Evolutionary conservation across 2,888 invertebrate species (phyloP), one percentile per base, ranked within the genome.

Genomic region (Lasioglossum marginatum): DNA sequence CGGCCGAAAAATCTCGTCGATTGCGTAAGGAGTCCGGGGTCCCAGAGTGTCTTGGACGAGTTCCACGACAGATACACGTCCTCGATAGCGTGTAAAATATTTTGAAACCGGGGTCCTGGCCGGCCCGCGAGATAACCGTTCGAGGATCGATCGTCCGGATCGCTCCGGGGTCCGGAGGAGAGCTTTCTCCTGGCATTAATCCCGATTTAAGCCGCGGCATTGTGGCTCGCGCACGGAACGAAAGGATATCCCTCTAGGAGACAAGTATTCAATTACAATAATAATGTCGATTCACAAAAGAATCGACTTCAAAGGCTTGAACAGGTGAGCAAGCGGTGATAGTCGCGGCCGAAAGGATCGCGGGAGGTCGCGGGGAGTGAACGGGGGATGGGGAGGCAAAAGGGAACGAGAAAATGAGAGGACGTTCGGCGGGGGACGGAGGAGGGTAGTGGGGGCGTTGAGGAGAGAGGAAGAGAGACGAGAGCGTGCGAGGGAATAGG

Each of bases 241-340:
- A 89, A 90, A 90, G 84, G 88, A 86, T 89, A 83, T 90, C 88
- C 87, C 81, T 90, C 79, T 80, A 84, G 87, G 90, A 92, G 91
- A 92, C 92, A 92, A 93, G 90, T 92, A 93, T 93, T 93, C 91
- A 93, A 93, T 93, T 92, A 93, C 89, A 89, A 92, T 92, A 92
- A 92, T 93, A 93, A 93, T 88, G 88, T 91, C 91, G 89, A 91
- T 90, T 89, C 90, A 92, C 91, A 92, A 93, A 91, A 92, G 93
- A 91, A 81, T 85, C 84, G 91, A 88, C 90, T 91, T 93, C 90
- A 93, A 92, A 93, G 92, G 89, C 84, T 88, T 86, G 77, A 90
- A 88, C 91, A 91, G 92, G 91, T 90, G 91, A 92, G 89, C 88
- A 86, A 77, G 80, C 79, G 79, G 79, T 72, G 89, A 87, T 86